Evolutionary conservation across 1,140 invertebrate species (phyloP).

Genomic region (Drosophila aff.): DNA sequence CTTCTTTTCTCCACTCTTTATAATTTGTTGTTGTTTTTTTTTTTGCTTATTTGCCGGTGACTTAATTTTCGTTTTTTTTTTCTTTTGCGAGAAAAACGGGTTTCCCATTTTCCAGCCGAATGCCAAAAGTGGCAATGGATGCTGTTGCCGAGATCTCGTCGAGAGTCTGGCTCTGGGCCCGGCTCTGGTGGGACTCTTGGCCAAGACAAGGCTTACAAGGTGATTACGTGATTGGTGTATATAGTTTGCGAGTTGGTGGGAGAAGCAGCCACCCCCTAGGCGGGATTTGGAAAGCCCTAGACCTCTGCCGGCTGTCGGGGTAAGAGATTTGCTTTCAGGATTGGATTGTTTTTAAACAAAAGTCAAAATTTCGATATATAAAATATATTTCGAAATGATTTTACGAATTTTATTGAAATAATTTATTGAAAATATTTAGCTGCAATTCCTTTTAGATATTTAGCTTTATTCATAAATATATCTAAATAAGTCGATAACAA

Average conservation of each 20-base stretch:
- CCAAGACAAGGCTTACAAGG: conserved; percentile 47
- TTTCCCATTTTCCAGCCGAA: conserved; percentile 60
- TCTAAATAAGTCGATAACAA: too few species aligned
- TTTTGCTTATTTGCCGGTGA: conserved; percentile 53
- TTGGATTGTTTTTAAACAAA: not conserved
- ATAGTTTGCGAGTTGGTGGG: not conserved
- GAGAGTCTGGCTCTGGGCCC: conserved; percentile 6
- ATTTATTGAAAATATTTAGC: too few species aligned
- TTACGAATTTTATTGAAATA: too few species aligned
- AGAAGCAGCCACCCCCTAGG: not conserved
- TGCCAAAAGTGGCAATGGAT: conserved; percentile 45
- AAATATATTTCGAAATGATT: too few species aligned
- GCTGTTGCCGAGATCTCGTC: conserved; percentile 9
- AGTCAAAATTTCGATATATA: too few species aligned
- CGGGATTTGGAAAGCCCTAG: conserved; percentile 44
- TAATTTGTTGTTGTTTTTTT: not conserved
- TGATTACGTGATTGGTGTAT: conserved; percentile 39
- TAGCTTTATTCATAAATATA: too few species aligned
- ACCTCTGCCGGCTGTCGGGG: conserved; percentile 31
- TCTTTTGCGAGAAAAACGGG: conserved; percentile 51
- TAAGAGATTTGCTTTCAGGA: not conserved
- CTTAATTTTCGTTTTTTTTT: conserved; percentile 65
- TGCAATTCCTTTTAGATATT: too few species aligned
- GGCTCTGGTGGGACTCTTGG: conserved; percentile 25
- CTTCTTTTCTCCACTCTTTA: conserved; percentile 8